Evolutionary conservation across 2,888 invertebrate genomes (phyloP).

Genomic region (Melanostoma scalare): DNA sequence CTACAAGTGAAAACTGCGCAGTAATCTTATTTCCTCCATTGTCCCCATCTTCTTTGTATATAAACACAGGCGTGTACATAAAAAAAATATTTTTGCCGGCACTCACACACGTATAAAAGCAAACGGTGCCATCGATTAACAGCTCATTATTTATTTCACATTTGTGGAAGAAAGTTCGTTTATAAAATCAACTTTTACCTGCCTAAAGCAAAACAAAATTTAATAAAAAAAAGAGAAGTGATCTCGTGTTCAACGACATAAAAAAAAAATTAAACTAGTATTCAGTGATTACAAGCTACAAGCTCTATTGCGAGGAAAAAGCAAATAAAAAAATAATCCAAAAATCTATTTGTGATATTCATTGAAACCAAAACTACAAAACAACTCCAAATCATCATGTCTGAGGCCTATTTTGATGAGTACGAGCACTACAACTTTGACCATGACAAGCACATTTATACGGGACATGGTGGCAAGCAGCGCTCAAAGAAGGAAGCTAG

Average conservation of each 20-base stretch:
- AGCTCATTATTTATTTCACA: constrained; percentile 68
- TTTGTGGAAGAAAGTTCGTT: constrained; percentile 60
- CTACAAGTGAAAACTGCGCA: constrained; percentile 70
- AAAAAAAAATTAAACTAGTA: background rate
- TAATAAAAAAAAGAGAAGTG: constrained; percentile 20
- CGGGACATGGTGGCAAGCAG: constrained; percentile 94
- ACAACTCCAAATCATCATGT: constrained; percentile 84
- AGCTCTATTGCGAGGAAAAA: background rate
- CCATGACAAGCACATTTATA: constrained; percentile 93
- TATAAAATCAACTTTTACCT: constrained; percentile 19
- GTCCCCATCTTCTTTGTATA: constrained; percentile 4
- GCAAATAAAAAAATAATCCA: background rate
- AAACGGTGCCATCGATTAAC: constrained; percentile 26
- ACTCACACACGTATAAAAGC: constrained; percentile 61
- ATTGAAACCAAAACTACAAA: constrained; percentile 15
- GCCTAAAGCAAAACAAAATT: background rate
- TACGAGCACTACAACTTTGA: constrained; percentile 98
- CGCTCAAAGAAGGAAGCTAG: constrained; percentile 93
- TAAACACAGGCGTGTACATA: constrained; percentile 19
- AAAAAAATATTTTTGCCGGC: constrained; percentile 60
- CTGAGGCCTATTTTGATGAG: constrained; percentile 92
- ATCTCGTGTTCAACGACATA: background rate
- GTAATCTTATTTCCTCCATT: constrained; percentile 50
- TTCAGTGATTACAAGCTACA: constrained; percentile 2
- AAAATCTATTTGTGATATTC: constrained; percentile 45